Conservation (phyloP, 2,797 vertebrate species). For the Pseudomugil tenellus region DNA sequence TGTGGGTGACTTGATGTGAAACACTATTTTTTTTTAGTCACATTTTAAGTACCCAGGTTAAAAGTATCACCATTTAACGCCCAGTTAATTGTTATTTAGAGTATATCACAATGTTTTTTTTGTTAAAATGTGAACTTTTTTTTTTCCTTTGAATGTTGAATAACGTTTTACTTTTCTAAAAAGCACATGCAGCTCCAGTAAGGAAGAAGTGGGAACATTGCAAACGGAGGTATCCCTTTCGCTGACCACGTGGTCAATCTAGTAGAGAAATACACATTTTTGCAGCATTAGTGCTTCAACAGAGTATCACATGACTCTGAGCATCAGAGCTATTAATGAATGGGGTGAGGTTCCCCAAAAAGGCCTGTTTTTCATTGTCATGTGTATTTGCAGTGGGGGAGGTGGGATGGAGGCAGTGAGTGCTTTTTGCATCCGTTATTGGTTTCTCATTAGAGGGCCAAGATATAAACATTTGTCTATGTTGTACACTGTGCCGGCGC, state of each 20-base stretch:
- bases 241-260: conserved; percentile 40
- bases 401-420: conserved; percentile 21
- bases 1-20: conserved; percentile 49
- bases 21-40: conserved; percentile 26
- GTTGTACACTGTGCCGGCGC: conserved; percentile 73
- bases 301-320: conserved; percentile 60
- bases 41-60: too few species aligned
- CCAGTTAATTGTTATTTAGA: background rate
- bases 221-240: conserved; percentile 35
- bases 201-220: conserved; percentile 55
- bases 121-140: conserved; percentile 7
- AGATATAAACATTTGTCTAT: conserved; percentile 84
- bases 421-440: conserved; percentile 77
- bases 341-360: conserved; percentile 62
- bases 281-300: conserved; percentile 59
- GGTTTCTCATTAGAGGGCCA: conserved; percentile 82
- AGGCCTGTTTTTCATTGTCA: conserved; percentile 68
- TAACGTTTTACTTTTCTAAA: conserved; percentile 4
- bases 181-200: conserved; percentile 5
- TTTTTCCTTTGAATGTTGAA: conserved; percentile 22
- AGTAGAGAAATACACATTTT: conserved; percentile 74
- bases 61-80: too few species aligned
- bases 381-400: conserved; percentile 33
- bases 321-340: conserved; percentile 70
- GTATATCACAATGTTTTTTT: background rate